These are phyloP conservation scores for Aquatica leii DNA, from an alignment of 2,888 invertebrate species.

Conservation along the genomic window DNA sequence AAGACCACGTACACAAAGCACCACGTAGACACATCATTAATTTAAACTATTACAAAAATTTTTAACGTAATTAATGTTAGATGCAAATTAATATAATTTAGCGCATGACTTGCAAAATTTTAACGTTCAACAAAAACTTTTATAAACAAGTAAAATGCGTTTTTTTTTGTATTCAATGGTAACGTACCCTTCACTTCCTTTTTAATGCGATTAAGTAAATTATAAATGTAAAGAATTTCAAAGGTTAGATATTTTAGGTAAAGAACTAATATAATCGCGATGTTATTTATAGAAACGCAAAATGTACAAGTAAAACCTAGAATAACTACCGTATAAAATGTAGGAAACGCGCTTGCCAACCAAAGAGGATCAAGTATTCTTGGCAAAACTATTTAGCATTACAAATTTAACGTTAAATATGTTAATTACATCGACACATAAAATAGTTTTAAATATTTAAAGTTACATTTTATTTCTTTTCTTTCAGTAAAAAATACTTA, in stretches of 20 bases:
- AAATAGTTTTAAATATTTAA: no score
- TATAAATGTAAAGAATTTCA: neutral
- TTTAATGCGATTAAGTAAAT: no score
- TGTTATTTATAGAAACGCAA: slow-evolving; percentile 1
- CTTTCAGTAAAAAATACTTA: no score
- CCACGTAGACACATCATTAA: neutral
- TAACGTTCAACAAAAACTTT: neutral
- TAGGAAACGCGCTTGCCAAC: slow-evolving; percentile 4
- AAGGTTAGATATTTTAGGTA: slow-evolving; percentile 1
- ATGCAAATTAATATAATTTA: neutral
- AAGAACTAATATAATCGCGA: neutral
- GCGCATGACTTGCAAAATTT: neutral
- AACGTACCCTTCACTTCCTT: no score
- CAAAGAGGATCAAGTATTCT: neutral
- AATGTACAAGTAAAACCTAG: neutral
- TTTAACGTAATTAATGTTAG: neutral
- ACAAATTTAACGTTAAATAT: neutral
- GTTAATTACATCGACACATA: no score
- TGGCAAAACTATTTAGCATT: slow-evolving; percentile 2
- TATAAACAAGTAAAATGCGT: no score
- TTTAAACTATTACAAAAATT: neutral
- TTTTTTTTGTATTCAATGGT: no score
- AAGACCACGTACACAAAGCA: no score
- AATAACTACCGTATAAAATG: neutral
- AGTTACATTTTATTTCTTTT: no score